phyloP scores from a whole-genome alignment of 1,140 invertebrate species.

The Trachymyrmex septentrionalis region DNA sequence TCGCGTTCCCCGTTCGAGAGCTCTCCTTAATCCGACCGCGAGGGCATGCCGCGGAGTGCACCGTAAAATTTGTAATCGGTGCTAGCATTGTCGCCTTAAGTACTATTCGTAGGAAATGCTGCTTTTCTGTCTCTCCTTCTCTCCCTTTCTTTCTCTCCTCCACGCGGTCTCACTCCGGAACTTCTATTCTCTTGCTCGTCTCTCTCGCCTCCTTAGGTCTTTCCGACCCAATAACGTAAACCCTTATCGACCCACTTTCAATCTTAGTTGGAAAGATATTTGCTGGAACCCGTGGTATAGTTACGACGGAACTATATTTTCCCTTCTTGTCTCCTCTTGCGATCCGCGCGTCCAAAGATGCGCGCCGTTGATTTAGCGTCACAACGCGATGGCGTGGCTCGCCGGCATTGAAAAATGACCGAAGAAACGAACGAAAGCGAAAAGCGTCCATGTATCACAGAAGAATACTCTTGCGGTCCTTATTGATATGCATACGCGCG shows the following conservation, averaged over 20 bases:
- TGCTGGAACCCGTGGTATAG: constrained; percentile 17
- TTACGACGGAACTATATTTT: constrained; percentile 39
- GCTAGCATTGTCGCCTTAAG: constrained; percentile 66
- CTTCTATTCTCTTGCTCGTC: constrained; percentile 36
- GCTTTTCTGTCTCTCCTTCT: background rate
- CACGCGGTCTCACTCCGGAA: background rate
- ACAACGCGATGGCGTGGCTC: constrained; percentile 35
- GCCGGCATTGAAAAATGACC: constrained; percentile 51
- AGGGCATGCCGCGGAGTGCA: constrained; percentile 39
- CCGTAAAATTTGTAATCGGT: constrained; percentile 68
- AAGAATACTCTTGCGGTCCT: constrained; percentile 7
- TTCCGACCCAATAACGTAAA: constrained; percentile 53
- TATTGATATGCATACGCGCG: constrained; percentile 53
- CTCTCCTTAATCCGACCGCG: constrained; percentile 59
- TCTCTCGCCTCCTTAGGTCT: background rate
- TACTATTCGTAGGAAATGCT: constrained; percentile 34
- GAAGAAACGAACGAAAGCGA: constrained; percentile 57
- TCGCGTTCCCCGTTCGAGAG: constrained; percentile 56
- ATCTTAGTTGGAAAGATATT: constrained; percentile 63
- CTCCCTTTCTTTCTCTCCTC: background rate
- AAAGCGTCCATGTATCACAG: constrained; percentile 44
- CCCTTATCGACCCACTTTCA: constrained; percentile 60
- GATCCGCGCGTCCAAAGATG: background rate
- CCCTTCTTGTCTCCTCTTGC: background rate
- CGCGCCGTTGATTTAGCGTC: constrained; percentile 57